Base-by-base conservation (phyloP, 2,888 invertebrate genomes). In the Drosophila aldrichi region DNA sequence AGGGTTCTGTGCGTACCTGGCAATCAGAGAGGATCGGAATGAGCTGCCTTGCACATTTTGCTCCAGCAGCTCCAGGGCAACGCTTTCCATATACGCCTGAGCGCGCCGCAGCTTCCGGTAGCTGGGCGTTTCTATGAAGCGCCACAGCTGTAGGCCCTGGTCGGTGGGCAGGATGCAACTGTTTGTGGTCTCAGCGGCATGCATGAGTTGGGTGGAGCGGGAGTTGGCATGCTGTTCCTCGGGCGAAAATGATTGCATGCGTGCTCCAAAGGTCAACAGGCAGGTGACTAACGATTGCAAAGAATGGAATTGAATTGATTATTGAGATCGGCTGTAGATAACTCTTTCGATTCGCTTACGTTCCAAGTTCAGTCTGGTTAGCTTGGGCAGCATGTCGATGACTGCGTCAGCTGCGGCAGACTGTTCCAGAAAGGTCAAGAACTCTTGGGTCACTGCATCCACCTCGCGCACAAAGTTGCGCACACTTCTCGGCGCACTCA, bases 131-230 rank as follows among this genome's bases (percentile, higher is more conserved):
- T 95, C 94, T 73, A 96, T 95, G 73, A 94, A 93, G 65, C 94
- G 94, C 97, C 97, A 97, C 1, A 93, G 64, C 38, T 91, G 92
- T 25, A 93, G 74, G 1, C 93, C 93, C 65, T 93, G 92, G 76
- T 93, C 93, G 2, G 93, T 93, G 49, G 92, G 92, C 36, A 93
- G 76, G 22, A 93, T 91, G 52, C 90, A 90, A 43, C 95, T 94
- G 86, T 97, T 97, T 6, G 96, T 96, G 1, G 94, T 94, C 72
- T 96, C 95, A 0, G 97, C 96, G 1, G 97, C 95, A 34, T 94
- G 91, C 77, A 97, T 96, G 3, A 96, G 93, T 84, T 93, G 95
- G 3, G 95, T 95, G 38, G 96, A 95, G 59, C 94, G 93, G 0
- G 97, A 96, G 43, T 94, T 82, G 0, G 93, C 82, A 20, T 93